phyloP scores from a whole-genome alignment of 2,797 vertebrate genomes.

The Chloroceryle inda region DNA sequence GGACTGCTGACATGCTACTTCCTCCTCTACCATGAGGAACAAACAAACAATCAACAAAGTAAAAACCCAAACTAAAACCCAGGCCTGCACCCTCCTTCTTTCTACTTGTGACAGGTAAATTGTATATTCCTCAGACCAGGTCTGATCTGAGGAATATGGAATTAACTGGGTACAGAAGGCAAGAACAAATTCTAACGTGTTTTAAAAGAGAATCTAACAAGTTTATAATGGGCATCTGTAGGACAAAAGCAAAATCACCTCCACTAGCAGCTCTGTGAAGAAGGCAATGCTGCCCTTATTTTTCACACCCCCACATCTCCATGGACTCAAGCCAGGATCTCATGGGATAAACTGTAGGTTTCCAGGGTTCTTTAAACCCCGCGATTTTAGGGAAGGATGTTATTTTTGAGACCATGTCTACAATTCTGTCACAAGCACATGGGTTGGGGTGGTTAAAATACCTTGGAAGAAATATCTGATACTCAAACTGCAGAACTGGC shows the following conservation, averaged over 20 bases:
- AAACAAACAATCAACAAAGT: background rate
- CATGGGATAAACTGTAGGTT: background rate
- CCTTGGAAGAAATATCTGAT: background rate
- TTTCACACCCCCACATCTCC: no score
- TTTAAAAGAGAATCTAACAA: background rate
- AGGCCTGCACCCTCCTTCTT: accelerated
- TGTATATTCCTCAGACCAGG: background rate
- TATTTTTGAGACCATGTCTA: background rate
- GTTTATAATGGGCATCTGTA: background rate
- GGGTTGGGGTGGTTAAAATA: background rate
- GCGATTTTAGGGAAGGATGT: background rate
- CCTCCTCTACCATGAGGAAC: background rate
- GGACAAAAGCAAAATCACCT: background rate
- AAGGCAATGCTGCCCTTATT: background rate
- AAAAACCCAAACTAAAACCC: background rate
- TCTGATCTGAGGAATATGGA: background rate
- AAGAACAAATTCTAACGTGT: background rate
- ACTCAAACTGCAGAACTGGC: background rate
- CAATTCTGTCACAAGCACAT: background rate
- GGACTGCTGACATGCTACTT: background rate
- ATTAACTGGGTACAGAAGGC: background rate
- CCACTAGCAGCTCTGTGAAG: background rate
- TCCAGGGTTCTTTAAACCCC: background rate
- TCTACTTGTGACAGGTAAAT: background rate
- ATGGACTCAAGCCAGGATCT: background rate